Base-by-base conservation (phyloP, 2,113 vertebrate genomes). In the Cettia cetti region DNA sequence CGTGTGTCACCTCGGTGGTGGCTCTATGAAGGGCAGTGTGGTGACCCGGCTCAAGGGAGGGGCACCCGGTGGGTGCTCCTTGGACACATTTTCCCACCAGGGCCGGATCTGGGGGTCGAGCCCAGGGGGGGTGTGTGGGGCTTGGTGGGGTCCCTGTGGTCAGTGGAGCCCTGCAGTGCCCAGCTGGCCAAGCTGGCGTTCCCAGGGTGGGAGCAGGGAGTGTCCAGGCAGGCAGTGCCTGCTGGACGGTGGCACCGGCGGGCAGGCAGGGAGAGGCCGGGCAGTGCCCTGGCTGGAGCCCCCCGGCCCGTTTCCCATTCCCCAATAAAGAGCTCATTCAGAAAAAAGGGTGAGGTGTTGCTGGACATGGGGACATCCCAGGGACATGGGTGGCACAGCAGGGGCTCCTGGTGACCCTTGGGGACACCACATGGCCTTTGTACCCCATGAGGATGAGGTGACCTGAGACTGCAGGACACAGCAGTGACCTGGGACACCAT, bases 51-150 rank as follows among this genome's bases (percentile, higher is more conserved):
- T 39, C 8, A 0, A 60, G 49, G 70, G 71, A 2, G 6, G 37
- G 59, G 5, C 59, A 23, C 50, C 26, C 0, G 0, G 47, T 18
- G 50, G 53, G 3, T 39, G 14, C 39, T 45, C 14, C 15, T 6
- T 33, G 50, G 85, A 30, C 65, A 47, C 65, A 64, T 3, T 0
- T 13, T 61, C 42, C 52, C 2, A 1, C 33, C 1, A 4, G 69
- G 54, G 31, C 16, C 0, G 0, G 39, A 86, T 18, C 20, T 0
- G 0, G 1, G 31, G 30, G 7, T 9, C 3, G 45, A 76, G 68
- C 71, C 76, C 18, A 3, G 22, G 35, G 22, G 35, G 42, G 23
- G 3, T 35, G 20, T 0, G 8, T 9, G 22, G 47, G 44, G 45
- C 10, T 22, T 3, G 0, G 10, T 23, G 40, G 27, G 15, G 30